Percentiles rank a stretch among this genome's conserved stretches.
Evolutionary conservation across 2,888 invertebrate genomes (phyloP).

Genomic region (Drosophila prostipennis): DNA sequence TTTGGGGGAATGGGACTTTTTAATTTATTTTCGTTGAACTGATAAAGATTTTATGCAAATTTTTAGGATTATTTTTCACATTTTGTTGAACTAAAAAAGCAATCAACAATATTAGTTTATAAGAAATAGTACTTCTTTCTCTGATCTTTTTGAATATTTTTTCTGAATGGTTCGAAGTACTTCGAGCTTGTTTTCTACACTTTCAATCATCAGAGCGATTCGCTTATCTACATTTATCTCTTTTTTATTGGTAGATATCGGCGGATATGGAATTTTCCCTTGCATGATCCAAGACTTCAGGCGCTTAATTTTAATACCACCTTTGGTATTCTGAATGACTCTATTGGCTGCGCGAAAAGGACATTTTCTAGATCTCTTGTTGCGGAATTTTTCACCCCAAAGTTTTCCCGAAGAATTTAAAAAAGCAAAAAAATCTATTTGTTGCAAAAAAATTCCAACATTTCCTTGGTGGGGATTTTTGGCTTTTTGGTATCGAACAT

Average conservation of each 20-base stretch:
- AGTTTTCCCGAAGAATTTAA: background rate
- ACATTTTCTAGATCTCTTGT: background rate
- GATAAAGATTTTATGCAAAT: background rate
- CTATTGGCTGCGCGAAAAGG: background rate
- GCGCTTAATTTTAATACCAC: background rate
- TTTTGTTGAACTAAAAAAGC: too few species aligned
- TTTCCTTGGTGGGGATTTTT: too few species aligned
- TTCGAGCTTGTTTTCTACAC: background rate
- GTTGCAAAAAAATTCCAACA: too few species aligned
- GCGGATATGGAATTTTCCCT: background rate
- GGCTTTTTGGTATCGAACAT: too few species aligned
- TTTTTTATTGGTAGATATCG: too few species aligned
- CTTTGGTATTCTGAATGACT: background rate
- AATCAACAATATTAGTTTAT: too few species aligned
- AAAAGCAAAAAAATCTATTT: too few species aligned
- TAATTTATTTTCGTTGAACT: slow-evolving; percentile 2
- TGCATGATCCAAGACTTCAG: background rate
- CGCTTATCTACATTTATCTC: background rate
- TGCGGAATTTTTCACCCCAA: background rate
- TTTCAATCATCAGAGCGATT: background rate
- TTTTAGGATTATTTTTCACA: background rate
- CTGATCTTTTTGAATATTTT: too few species aligned
- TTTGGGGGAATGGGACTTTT: slow-evolving; percentile 2
- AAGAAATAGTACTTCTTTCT: too few species aligned
- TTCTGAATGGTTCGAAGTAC: background rate